Base-by-base conservation (phyloP, 1,140 invertebrate genomes). In the Drosophila auraria region DNA sequence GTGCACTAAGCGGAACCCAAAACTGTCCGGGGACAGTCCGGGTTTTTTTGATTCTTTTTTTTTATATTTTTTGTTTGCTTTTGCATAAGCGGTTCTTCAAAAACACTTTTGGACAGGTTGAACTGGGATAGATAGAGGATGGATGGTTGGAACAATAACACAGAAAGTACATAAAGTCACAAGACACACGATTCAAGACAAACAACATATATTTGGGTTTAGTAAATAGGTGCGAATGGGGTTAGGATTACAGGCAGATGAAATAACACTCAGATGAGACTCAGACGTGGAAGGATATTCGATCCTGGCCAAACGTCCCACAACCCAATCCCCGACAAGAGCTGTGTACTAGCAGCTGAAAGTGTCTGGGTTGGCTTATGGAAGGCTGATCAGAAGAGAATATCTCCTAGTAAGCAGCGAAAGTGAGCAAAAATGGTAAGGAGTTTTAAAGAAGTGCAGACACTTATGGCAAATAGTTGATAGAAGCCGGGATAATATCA, bases 21-120 rank as follows among this genome's bases (percentile, higher is more conserved):
- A 44, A 44, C 50, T 38, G 42, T 36, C 23, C 40, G 42, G n/a
- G 15, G 12, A 30, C 69, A 57, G 53, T 25, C 12, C 7, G 36
- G 38, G 27, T 25, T 63, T 49, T 30, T 27, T 38, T 33, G 14
- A 40, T 30, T 64, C 57, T 15, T 45, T 25, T 42, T 45, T 56
- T n/a, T 64, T 47, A 27, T 27, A 30, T 54, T 68, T 49, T 54
- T 62, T 78, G 71, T 51, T 70, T 62, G 57, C 36, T 58, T 60
- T 63, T 54, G 86, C 86, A 63, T 66, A 82, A 89, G 82, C 86
- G 51, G 51, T 60, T 71, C 86, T 91, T 91, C 86, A 89, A 89
- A 89, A 89, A 89, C 86, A 89, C 86, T 91, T 89, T 89, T 90
- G 66, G 83, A 89, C 86, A 89, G 86, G 79, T 89, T 82, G 40